Evolutionary conservation across 2,113 vertebrate genomes (phyloP).

Genomic region (Neolamprologus sp.): DNA sequence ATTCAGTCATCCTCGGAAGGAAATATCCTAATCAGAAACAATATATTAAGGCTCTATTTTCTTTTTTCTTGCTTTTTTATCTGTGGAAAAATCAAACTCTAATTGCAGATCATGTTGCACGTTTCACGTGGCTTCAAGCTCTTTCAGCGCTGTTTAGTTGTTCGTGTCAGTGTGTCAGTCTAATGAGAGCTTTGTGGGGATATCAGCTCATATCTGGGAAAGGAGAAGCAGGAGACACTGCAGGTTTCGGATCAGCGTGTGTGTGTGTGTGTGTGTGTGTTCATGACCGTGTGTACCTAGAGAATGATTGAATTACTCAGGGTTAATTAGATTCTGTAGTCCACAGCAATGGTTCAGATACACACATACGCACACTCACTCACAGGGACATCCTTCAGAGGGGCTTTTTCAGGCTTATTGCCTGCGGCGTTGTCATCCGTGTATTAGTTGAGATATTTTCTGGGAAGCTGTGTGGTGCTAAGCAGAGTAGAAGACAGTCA

Average conservation of each 20-base stretch:
- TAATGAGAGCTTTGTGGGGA: not conserved
- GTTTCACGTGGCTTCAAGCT: not conserved
- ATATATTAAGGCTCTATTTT: not conserved
- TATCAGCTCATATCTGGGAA: not conserved
- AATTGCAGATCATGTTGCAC: not conserved
- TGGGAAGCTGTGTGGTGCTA: constrained; percentile 6
- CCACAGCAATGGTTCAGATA: constrained; percentile 26
- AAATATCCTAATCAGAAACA: not conserved
- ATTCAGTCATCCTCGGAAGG: not conserved
- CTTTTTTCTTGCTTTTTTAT: not conserved
- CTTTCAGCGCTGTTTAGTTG: not conserved
- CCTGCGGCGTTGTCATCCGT: constrained; percentile 17
- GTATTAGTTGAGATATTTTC: constrained; percentile 18
- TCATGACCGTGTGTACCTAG: constrained; percentile 17
- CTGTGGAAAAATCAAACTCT: not conserved
- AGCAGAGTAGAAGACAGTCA: not conserved
- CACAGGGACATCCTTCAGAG: constrained; percentile 18
- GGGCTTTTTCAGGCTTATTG: constrained; percentile 29
- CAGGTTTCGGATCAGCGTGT: not conserved
- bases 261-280: not conserved
- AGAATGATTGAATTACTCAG: constrained; percentile 60
- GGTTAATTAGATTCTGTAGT: constrained; percentile 58
- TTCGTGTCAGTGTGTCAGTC: not conserved
- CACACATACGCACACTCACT: not conserved
- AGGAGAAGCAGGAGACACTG: not conserved